phyloP scores from a whole-genome alignment of 2,113 vertebrate species.

The Anolis sagrei region DNA sequence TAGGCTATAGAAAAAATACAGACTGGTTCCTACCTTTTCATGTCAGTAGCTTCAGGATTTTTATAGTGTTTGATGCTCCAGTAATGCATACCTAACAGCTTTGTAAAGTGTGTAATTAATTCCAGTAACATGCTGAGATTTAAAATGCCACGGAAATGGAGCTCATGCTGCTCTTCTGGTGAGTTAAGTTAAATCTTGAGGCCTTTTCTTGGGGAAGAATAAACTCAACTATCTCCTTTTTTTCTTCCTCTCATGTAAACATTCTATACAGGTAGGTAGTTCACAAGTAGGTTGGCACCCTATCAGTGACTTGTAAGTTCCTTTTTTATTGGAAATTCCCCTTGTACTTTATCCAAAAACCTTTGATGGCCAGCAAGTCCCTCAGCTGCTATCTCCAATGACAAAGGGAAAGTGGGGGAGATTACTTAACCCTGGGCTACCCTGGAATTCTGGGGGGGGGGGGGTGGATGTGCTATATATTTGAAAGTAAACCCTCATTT shows the following conservation, averaged over 20 bases:
- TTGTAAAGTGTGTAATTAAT: slow-evolving; percentile 16
- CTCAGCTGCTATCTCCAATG: too few species aligned
- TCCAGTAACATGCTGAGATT: not conserved
- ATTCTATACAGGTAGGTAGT: not conserved
- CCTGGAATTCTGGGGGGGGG: too few species aligned
- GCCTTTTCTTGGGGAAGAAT: not conserved
- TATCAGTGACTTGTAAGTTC: too few species aligned
- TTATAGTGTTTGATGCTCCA: not conserved
- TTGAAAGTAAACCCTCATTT: too few species aligned
- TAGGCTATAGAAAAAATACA: too few species aligned
- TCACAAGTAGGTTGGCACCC: too few species aligned
- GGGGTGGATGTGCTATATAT: too few species aligned
- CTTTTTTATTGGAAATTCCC: too few species aligned
- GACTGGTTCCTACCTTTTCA: not conserved
- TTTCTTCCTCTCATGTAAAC: not conserved
- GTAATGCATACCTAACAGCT: not conserved
- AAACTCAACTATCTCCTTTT: not conserved
- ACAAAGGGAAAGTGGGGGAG: too few species aligned
- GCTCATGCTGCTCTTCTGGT: not conserved
- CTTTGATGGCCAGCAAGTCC: too few species aligned
- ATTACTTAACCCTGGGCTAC: too few species aligned
- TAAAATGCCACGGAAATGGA: slow-evolving; percentile 1
- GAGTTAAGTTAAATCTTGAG: not conserved
- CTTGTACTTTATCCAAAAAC: too few species aligned
- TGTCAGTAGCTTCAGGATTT: not conserved